phyloP scores from a whole-genome alignment of 2,797 vertebrate species.

The Acrocephalus scirpaceus region DNA sequence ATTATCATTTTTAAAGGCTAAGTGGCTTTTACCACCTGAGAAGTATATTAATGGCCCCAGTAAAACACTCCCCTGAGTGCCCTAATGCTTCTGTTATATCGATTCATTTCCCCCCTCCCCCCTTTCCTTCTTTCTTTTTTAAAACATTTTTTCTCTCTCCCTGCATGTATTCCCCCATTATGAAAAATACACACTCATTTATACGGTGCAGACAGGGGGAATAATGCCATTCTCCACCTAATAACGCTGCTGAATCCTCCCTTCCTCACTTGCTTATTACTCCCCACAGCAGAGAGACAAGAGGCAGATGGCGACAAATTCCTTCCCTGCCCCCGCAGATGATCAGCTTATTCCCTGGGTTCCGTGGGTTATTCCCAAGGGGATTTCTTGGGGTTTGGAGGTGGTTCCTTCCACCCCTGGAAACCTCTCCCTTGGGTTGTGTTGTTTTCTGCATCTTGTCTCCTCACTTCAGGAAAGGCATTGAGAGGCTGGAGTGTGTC shows the following conservation, averaged over 20 bases:
- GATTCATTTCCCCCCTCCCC: conserved; percentile 59
- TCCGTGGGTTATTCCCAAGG: background rate
- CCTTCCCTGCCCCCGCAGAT: conserved; percentile 69
- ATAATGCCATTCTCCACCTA: conserved; percentile 36
- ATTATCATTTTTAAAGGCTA: conserved; percentile 75
- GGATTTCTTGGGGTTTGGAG: background rate
- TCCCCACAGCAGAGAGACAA: conserved; percentile 74
- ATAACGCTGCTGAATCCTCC: conserved; percentile 27
- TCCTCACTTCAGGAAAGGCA: background rate
- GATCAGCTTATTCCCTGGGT: conserved; percentile 70
- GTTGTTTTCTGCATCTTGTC: background rate
- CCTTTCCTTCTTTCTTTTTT: conserved; percentile 58
- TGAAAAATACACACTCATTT: conserved; percentile 63
- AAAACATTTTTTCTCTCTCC: conserved; percentile 59
- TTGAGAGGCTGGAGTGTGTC: background rate
- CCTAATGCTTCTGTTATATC: conserved; percentile 71
- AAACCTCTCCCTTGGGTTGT: conserved; percentile 23
- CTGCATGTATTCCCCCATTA: conserved; percentile 68
- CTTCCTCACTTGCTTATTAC: conserved; percentile 70
- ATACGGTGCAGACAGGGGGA: conserved; percentile 60
- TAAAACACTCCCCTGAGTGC: conserved; percentile 72
- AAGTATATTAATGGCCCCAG: conserved; percentile 72
- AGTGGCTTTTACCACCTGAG: conserved; percentile 74
- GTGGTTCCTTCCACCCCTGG: conserved; percentile 55
- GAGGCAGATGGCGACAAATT: conserved; percentile 79